phyloP scores from a whole-genome alignment of 2,113 vertebrate genomes.

The Elephantulus edwardii region DNA sequence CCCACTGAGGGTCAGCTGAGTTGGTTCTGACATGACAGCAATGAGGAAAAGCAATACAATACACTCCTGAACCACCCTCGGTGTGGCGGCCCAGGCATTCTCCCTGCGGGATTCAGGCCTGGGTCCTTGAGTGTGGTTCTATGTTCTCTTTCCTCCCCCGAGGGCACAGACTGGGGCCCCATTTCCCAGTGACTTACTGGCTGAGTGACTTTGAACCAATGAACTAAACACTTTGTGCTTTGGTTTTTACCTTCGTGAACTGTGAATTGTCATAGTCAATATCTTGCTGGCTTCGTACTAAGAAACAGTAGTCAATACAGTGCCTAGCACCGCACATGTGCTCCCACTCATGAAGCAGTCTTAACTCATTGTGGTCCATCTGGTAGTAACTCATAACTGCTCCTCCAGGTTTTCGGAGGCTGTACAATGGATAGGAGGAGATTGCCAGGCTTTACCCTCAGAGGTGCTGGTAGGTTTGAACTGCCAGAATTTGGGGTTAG shows the following conservation, averaged over 20 bases:
- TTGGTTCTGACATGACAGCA: no score
- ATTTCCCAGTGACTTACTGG: conserved; percentile 4
- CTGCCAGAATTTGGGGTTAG: no score
- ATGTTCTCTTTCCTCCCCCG: not conserved
- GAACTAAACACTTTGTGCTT: not conserved
- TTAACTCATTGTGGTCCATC: no score
- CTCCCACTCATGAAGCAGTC: no score
- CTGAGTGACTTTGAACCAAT: conserved; percentile 27
- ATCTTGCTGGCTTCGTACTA: not conserved
- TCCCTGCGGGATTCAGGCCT: not conserved
- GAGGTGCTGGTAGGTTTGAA: no score
- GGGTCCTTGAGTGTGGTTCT: not conserved
- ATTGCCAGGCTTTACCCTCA: no score
- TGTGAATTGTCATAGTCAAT: not conserved
- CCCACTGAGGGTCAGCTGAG: no score
- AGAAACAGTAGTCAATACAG: not conserved
- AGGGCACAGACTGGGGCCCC: not conserved
- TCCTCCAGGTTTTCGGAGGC: no score
- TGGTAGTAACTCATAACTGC: no score
- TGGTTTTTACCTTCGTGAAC: conserved; percentile 39
- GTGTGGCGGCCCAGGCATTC: not conserved
- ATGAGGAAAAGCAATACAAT: no score
- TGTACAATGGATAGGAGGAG: no score
- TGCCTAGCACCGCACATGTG: no score
- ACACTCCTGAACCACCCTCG: not conserved